Evolutionary conservation across 2,797 vertebrate species (phyloP).

Genomic region (Eupleurogrammus muticus): DNA sequence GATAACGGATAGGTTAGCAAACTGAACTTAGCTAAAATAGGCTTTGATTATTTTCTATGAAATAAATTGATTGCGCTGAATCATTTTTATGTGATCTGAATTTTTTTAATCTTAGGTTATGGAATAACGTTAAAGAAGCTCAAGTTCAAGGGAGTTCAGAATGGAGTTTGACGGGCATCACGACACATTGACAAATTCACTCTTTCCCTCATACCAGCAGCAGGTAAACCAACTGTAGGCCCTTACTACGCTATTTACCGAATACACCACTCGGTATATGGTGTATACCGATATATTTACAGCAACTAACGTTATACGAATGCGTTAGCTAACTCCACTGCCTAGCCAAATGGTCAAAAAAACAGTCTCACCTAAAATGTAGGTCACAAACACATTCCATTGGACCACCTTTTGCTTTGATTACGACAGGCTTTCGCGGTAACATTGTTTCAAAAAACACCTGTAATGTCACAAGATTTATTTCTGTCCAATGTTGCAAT

Average conservation of each 20-base stretch:
- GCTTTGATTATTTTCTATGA: background rate
- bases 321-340: no score
- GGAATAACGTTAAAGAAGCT: constrained; percentile 49
- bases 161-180: constrained; percentile 72
- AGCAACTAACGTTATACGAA: background rate
- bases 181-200: constrained; percentile 52
- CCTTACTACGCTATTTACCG: background rate
- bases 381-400: no score
- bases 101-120: constrained; percentile 9
- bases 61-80: background rate
- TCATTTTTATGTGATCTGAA: accelerated
- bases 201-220: constrained; percentile 55
- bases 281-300: no score
- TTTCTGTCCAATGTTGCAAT: no score
- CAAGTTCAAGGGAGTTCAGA: constrained; percentile 53
- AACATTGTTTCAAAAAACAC: no score
- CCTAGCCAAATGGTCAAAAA: no score
- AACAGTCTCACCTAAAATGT: no score
- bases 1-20: constrained; percentile 26
- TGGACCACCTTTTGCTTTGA: no score
- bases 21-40: background rate
- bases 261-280: background rate
- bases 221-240: constrained; percentile 51
- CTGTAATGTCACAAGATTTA: no score
- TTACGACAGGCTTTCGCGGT: no score